A percentile compares a stretch with the other conserved stretches of the same genome.
These are phyloP conservation scores for Pterostichus niger DNA, from an alignment of 2,888 invertebrate species.

Conservation along the genomic window DNA sequence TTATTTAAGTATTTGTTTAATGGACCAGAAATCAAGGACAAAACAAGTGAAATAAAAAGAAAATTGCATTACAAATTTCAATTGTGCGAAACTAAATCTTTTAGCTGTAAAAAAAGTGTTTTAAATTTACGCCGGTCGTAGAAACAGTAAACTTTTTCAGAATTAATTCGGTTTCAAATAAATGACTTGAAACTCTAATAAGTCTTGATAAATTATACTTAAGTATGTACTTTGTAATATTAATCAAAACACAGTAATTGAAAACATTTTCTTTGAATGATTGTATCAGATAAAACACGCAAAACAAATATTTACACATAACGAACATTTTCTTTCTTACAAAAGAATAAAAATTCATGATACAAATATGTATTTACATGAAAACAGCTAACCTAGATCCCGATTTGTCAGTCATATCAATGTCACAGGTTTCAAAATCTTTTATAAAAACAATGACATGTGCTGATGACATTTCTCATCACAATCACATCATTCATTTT, in stretches of 20 bases:
- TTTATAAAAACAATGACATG: conserved; percentile 2
- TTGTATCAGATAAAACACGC: too few species aligned
- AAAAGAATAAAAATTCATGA: too few species aligned
- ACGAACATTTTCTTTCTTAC: too few species aligned
- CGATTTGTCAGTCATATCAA: conserved; percentile 13
- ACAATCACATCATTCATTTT: conserved; percentile 29
- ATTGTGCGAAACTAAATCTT: conserved; percentile 36
- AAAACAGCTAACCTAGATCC: conserved; percentile 3
- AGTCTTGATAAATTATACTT: background rate
- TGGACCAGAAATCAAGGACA: conserved; percentile 43
- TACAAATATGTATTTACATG: too few species aligned
- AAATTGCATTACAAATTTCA: conserved; percentile 45
- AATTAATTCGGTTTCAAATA: conserved; percentile 13
- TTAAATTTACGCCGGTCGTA: conserved; percentile 2
- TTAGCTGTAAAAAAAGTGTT: conserved; percentile 21
- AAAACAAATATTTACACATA: too few species aligned
- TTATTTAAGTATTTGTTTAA: conserved; percentile 38
- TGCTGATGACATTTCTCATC: conserved; percentile 17
- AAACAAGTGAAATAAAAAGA: conserved; percentile 48
- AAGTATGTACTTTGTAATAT: background rate
- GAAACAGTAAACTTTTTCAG: conserved; percentile 1
- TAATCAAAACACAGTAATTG: background rate
- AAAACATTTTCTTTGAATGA: background rate
- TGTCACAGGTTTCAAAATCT: conserved; percentile 18
- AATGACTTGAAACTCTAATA: conserved; percentile 18